Conservation (phyloP, 2,888 invertebrate species). For the Tortrix viridana region DNA sequence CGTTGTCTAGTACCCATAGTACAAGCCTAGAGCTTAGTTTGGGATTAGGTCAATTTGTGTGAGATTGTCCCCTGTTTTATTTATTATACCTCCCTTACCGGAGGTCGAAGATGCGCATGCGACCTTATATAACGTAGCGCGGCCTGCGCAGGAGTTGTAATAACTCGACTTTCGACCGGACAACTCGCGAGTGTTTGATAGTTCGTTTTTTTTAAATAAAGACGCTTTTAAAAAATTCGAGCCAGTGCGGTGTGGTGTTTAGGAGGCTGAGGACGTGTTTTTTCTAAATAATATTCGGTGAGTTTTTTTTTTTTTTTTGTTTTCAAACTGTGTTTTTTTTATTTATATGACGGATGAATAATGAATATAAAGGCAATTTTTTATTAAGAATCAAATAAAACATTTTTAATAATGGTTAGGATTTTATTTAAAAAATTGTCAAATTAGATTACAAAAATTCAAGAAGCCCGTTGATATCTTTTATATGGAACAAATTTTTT, state of each 20-base stretch:
- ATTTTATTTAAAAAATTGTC: no score
- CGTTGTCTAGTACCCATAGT: no score
- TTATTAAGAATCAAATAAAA: no score
- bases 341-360: no score
- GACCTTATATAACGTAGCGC: slow-evolving; percentile 12
- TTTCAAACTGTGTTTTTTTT: no score
- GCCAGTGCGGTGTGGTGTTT: slow-evolving; percentile 33
- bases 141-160: background rate
- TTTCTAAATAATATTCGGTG: slow-evolving; percentile 24
- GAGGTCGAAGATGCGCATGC: slow-evolving; percentile 6
- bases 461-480: slow-evolving; percentile 20
- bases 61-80: no score
- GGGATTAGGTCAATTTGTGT: no score
- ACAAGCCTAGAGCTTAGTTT: no score
- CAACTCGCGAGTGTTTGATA: slow-evolving; percentile 22
- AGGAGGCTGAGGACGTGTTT: slow-evolving; percentile 24
- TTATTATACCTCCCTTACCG: background rate
- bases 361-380: no score
- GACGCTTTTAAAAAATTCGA: slow-evolving; percentile 17
- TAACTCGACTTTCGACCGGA: slow-evolving; percentile 2
- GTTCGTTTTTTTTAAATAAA: slow-evolving; percentile 30
- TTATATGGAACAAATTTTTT: background rate
- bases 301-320: slow-evolving; percentile 14
- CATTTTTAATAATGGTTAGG: no score
- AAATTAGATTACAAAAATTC: background rate